These are phyloP conservation scores for Glaucomys volans DNA, from an alignment of 2,113 vertebrate genomes.

Conservation along the genomic window DNA sequence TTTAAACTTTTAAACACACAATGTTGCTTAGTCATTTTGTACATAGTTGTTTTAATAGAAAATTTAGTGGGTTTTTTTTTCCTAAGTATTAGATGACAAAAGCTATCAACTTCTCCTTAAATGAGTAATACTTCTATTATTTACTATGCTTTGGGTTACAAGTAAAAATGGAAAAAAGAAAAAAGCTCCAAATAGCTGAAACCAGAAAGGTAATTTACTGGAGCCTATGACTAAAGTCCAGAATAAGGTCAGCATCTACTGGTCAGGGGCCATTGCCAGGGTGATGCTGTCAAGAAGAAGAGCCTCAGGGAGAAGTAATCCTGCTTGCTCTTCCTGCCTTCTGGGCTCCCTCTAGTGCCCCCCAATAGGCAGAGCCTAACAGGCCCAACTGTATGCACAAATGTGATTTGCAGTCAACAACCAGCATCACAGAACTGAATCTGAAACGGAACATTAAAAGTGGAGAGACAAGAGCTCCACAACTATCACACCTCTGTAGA, in stretches of 20 bases:
- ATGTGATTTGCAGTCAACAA: not conserved
- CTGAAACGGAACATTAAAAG: not conserved
- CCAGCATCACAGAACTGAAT: not conserved
- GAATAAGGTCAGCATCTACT: not conserved
- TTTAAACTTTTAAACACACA: not conserved
- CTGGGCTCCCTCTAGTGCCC: not conserved
- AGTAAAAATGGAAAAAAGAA: conserved; percentile 35
- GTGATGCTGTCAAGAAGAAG: not conserved
- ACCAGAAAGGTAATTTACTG: not conserved
- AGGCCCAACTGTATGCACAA: not conserved
- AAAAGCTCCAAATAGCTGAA: not conserved
- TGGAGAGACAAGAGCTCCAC: not conserved
- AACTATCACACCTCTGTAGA: not conserved
- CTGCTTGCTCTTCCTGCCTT: not conserved
- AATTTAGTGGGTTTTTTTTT: not conserved
- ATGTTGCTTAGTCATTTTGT: not conserved
- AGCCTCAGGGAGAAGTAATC: not conserved
- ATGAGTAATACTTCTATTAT: not conserved
- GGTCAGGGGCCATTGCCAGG: not conserved
- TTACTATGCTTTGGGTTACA: conserved; percentile 8
- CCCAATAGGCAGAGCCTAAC: not conserved
- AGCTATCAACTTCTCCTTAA: not conserved
- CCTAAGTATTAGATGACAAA: not conserved
- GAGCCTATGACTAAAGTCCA: not conserved
- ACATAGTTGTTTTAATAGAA: not conserved